These are phyloP conservation scores for Phaonia tiefii DNA, from an alignment of 2,888 invertebrate species.

Conservation along the genomic window DNA sequence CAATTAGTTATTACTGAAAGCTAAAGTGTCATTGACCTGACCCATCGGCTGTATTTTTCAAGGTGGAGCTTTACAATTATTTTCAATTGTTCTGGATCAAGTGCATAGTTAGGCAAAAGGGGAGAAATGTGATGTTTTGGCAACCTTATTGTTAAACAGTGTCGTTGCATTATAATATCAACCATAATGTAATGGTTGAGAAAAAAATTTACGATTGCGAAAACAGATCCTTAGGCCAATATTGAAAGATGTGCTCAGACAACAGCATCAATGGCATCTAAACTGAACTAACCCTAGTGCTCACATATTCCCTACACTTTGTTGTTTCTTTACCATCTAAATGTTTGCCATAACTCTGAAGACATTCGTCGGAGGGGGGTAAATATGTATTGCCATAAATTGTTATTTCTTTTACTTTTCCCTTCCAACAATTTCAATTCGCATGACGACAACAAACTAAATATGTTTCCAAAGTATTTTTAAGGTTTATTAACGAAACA, in stretches of 20 bases:
- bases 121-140: slow-evolving; percentile 25
- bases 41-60: too few species aligned
- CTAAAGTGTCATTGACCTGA: too few species aligned
- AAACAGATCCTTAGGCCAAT: slow-evolving; percentile 66
- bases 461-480: slow-evolving; percentile 65
- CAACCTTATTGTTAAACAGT: slow-evolving; percentile 39
- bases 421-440: slow-evolving; percentile 29
- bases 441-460: slow-evolving; percentile 22
- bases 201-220: slow-evolving; percentile 36
- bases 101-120: too few species aligned
- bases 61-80: too few species aligned
- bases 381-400: slow-evolving; percentile 20
- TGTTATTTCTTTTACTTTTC: slow-evolving; percentile 20
- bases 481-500: slow-evolving; percentile 62
- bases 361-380: slow-evolving; percentile 60
- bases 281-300: slow-evolving; percentile 21
- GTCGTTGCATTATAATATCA: slow-evolving; percentile 55
- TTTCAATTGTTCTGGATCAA: too few species aligned
- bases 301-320: slow-evolving; percentile 39
- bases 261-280: slow-evolving; percentile 27
- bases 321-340: slow-evolving; percentile 50
- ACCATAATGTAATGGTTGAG: slow-evolving; percentile 51
- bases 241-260: slow-evolving; percentile 51
- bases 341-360: slow-evolving; percentile 66
- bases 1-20: too few species aligned